Evolutionary conservation across 1,140 invertebrate species (phyloP), one percentile per base, ranked within the genome.

Genomic region (Ceratosolen solmsi): DNA sequence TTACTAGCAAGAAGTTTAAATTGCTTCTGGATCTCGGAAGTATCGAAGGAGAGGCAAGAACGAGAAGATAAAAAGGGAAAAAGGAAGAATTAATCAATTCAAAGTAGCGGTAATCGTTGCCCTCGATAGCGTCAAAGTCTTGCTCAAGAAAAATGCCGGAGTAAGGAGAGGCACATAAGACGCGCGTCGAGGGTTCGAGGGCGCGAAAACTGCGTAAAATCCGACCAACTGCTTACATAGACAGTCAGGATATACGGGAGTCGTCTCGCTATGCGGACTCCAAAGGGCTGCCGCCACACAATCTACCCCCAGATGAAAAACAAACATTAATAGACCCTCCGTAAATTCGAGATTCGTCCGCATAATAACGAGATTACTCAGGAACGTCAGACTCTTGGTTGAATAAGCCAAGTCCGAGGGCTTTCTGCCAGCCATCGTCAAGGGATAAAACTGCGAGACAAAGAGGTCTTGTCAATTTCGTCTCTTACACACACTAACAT

Each of bases 331-430:
- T 80, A 80, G 79, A 74, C 71, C 79, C 71, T 74, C 58, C 68
- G 71, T 65, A 65, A 80, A 80, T 80, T 80, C 80, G 71, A 70
- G 60, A 76, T 76, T 70, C 80, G 80, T 58, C 60, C 36, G 73
- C 75, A 76, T 76, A 76, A 82, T 82, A 82, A 82, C 80, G 75
- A 82, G 80, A 82, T 82, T 82, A 82, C 80, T 70, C 51, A 33
- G 70, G 68, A 71, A 49, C 70, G 51, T 9, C 38, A 73, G 20
- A 46, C 58, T 30, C 36, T n/a, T 54, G 56, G 38, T 80, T 60
- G 78, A 79, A 60, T 79, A 79, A 79, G 78, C 78, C 78, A 80
- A 80, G 79, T 65, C 70, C 70, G 58, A 49, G 56, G 70, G 70
- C 68, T 79, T 68, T 27, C 60, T 68, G 17, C n/a, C 5, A 38